Evolutionary conservation across 2,113 vertebrate species (phyloP).

Genomic region (Leptocoma aspasia): DNA sequence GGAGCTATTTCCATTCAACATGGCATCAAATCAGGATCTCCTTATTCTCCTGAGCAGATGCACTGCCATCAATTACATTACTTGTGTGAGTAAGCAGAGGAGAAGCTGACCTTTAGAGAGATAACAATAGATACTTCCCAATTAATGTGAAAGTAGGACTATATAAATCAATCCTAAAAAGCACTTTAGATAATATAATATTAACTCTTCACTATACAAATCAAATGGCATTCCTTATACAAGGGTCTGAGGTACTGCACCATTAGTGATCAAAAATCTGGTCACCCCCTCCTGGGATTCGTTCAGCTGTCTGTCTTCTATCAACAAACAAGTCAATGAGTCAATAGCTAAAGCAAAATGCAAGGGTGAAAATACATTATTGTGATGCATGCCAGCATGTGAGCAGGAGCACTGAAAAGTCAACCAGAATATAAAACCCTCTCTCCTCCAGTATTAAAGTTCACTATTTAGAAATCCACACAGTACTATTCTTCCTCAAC

Average conservation of each 20-base stretch:
- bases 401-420: not conserved
- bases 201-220: slow-evolving; percentile 18
- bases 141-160: slow-evolving; percentile 43
- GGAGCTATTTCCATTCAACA: not conserved
- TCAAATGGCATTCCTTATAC: not conserved
- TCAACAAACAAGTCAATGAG: slow-evolving; percentile 34
- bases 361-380: slow-evolving; percentile 25
- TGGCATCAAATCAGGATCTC: not conserved
- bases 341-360: slow-evolving; percentile 10
- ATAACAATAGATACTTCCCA: slow-evolving; percentile 35
- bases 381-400: not conserved
- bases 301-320: not conserved
- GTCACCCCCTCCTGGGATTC: not conserved
- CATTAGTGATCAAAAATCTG: slow-evolving; percentile 18
- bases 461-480: not conserved
- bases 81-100: slow-evolving; percentile 42
- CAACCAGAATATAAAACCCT: not conserved
- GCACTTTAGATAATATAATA: slow-evolving; percentile 16
- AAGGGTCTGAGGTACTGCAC: not conserved
- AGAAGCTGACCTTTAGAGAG: slow-evolving; percentile 48
- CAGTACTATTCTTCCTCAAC: not conserved
- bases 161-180: slow-evolving; percentile 56
- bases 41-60: not conserved
- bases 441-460: not conserved
- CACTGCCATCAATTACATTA: slow-evolving; percentile 31